These are phyloP conservation scores for Palythoa heliodiscus DNA, from an alignment of 92 coral and sea anemone genomes.

Conservation along the genomic window DNA sequence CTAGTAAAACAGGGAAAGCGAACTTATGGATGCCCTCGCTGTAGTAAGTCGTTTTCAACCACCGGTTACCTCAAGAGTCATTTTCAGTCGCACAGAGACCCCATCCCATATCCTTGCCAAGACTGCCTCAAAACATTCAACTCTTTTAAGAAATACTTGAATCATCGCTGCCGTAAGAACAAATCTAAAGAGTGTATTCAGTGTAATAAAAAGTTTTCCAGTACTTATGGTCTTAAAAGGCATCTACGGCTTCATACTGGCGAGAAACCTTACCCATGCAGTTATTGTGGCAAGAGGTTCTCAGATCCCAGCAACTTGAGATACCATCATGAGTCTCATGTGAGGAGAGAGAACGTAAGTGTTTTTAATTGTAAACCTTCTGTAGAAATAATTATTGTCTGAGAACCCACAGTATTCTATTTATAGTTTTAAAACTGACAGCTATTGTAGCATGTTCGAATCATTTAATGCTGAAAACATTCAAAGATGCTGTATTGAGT, in stretches of 20 bases:
- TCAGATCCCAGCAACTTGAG: slow-evolving; percentile 25
- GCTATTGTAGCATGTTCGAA: too few species aligned
- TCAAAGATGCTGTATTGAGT: too few species aligned
- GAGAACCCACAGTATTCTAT: too few species aligned
- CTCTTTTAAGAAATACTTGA: slow-evolving; percentile 9
- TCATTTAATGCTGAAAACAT: too few species aligned
- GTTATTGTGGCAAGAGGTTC: slow-evolving; percentile 14
- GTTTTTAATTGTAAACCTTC: not conserved
- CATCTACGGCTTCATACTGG: slow-evolving; percentile 19
- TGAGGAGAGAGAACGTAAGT: not conserved
- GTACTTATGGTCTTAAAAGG: not conserved
- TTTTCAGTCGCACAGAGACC: not conserved
- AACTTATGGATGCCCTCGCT: not conserved
- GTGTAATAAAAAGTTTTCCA: not conserved
- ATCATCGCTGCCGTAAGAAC: not conserved
- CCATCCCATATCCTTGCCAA: slow-evolving; percentile 4
- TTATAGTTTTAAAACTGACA: too few species aligned
- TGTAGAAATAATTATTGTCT: not conserved
- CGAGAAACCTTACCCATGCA: slow-evolving; percentile 15
- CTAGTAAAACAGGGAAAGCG: slow-evolving; percentile 2
- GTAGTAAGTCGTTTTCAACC: not conserved
- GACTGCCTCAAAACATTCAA: slow-evolving; percentile 11
- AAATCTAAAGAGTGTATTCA: slow-evolving; percentile 11
- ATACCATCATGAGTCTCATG: not conserved
- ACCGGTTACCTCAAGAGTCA: slow-evolving; percentile 12